Evolutionary conservation across 1,140 invertebrate species (phyloP).

Genomic region (Probaryconus sp.): DNA sequence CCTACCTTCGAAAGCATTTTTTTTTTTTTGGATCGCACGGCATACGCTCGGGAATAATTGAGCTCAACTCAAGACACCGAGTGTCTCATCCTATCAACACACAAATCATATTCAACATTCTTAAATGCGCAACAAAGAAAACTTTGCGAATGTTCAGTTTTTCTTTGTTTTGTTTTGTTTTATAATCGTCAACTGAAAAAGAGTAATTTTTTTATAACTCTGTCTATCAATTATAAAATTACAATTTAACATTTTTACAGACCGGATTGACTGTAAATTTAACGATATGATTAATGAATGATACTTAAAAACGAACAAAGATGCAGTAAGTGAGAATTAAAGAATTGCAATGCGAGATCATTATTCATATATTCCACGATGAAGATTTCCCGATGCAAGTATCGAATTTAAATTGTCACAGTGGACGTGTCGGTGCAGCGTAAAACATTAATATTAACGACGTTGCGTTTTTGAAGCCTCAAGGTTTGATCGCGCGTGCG

Average conservation of each 20-base stretch:
- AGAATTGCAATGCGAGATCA: too few species aligned
- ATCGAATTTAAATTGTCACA: conserved; percentile 39
- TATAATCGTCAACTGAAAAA: too few species aligned
- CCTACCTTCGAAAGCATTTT: conserved; percentile 41
- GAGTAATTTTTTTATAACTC: too few species aligned
- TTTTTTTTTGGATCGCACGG: conserved; percentile 29
- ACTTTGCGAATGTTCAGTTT: neutral
- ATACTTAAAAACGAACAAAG: too few species aligned
- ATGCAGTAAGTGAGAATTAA: too few species aligned
- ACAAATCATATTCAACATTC: conserved; percentile 27
- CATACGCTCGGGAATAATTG: conserved; percentile 27
- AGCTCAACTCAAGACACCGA: conserved; percentile 8
- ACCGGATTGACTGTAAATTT: too few species aligned
- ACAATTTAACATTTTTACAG: too few species aligned
- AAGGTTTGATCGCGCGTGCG: conserved; percentile 41
- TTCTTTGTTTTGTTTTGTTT: neutral
- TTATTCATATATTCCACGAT: conserved; percentile 47
- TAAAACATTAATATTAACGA: conserved; percentile 57
- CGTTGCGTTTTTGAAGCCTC: conserved; percentile 42
- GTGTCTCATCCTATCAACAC: conserved; percentile 8
- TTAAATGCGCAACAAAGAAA: conserved; percentile 3
- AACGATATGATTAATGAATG: too few species aligned
- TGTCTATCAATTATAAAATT: too few species aligned
- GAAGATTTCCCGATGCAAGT: conserved; percentile 41
- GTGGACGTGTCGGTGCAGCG: conserved; percentile 29